Base-by-base conservation (phyloP, 2,888 invertebrate species). In the Amaurobius ferox region DNA sequence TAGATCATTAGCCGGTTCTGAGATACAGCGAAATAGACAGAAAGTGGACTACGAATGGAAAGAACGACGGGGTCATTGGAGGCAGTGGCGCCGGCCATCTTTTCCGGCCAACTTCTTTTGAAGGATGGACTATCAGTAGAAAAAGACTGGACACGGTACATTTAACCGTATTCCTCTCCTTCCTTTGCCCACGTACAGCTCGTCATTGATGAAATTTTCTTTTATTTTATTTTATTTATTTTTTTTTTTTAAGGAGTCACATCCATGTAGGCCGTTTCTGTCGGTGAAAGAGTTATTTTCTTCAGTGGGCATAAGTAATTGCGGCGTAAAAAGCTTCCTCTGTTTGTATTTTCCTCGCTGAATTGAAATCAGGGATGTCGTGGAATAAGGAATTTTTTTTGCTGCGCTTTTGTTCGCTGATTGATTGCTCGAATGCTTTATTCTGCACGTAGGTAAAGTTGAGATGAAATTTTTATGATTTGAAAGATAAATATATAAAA, bases 71-170 rank as follows among this genome's bases (percentile, higher is more conserved):
- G 78, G 78, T 79, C 78, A 79, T 29, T 61, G 67, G 40, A 29
- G 66, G 72, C 32, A 68, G 23, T 80, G 80, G 80, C 80, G 80
- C 80, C 80, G 73, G 73, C 73, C 61, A 73, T 66, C 80, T 67
- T 67, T 71, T 80, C 80, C 73, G 80, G 80, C 48, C 74, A 66
- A 73, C 61, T 66, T 55, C 55, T 61, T 62, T 80, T 80, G 74
- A 74, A 68, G 30, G 64, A 79, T 67, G 79, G 55, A 39, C 79
- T 79, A 55, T 77, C 30, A 32, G 13, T 29, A 16, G 55, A 55
- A 35, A 11, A 32, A 26, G 32, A 32, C 5, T 71, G 71, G 79
- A 79, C 71, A 79, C 71, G 79, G 79, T 79, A 79, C 79, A 79
- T 79, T 79, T 71, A 79, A 79, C 79, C 39, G 40, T 23, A 1